A percentile compares a stretch with the other conserved stretches of the same genome.
phyloP scores from a whole-genome alignment of 2,797 vertebrate genomes.

The Mormyrops boulengeri region DNA sequence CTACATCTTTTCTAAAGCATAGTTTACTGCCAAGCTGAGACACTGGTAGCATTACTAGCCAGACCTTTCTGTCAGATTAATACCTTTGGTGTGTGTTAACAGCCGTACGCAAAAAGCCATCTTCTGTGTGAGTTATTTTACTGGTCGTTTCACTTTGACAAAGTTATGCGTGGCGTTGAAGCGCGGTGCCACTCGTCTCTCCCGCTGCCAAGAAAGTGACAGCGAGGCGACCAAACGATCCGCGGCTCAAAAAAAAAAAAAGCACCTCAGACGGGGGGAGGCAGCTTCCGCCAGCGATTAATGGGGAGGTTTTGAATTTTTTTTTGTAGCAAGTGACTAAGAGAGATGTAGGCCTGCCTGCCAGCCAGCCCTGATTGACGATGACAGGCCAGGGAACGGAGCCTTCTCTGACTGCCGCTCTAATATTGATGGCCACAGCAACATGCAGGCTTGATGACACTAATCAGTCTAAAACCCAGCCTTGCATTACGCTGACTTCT shows the following conservation, averaged over 20 bases:
- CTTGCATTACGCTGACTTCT: slow-evolving; percentile 6
- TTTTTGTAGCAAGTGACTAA: background rate
- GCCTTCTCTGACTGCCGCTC: background rate
- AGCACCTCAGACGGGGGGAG: background rate
- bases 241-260: background rate
- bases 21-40: background rate
- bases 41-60: background rate
- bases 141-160: slow-evolving; percentile 22
- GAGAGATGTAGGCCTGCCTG: slow-evolving; percentile 9
- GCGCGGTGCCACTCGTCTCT: slow-evolving; percentile 32
- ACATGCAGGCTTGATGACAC: slow-evolving; percentile 14
- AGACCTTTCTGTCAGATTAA: slow-evolving; percentile 4
- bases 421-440: slow-evolving; percentile 9
- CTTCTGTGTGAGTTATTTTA: background rate
- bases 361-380: slow-evolving; percentile 20
- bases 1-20: background rate
- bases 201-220: slow-evolving; percentile 43
- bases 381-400: background rate
- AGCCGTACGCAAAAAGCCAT: background rate
- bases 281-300: slow-evolving; percentile 15
- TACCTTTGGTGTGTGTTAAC: background rate
- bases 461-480: slow-evolving; percentile 22
- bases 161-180: slow-evolving; percentile 39
- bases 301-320: slow-evolving; percentile 22
- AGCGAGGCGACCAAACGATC: slow-evolving; percentile 24